Base-by-base conservation (phyloP, 2,113 vertebrate species). In the Hipposideros armiger region DNA sequence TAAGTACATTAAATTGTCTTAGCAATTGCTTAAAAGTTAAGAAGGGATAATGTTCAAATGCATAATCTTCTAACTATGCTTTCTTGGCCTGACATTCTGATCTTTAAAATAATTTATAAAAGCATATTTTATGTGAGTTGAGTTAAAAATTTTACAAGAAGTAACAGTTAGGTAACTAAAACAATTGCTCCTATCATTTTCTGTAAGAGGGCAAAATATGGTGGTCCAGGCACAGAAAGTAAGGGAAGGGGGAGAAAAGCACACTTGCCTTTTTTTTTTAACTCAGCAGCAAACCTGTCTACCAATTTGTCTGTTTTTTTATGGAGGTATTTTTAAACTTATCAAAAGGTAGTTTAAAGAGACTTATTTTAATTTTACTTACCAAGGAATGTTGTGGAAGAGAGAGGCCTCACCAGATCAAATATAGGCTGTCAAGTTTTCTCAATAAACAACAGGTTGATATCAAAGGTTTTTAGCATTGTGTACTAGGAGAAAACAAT, bases 321-420 rank as follows among this genome's bases (percentile, higher is more conserved):
- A 16, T 30, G 3, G 11, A 45, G 6, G 3, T 58, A 32, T 89
- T 56, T 74, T 91, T 30, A 88, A 67, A 56, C 78, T 88, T 80
- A 32, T 94, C 32, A 78, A 64, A 87, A 77, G 67, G 69, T 82
- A 9, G 1, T 72, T 70, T 69, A 20, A 81, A 76, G 4, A 67
- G 56, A 80, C 5, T 36, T 82, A 40, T 78, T 82, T 82, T 82
- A 40, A 83, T 82, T 82, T 96, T 66, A 67, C n/a, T 93, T 95
- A 30, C 56, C 67, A 54, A 74, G 24, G 15, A 58, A 47, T 32
- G 15, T 54, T 92, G 30, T 73, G n/a, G 10, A 83, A 77, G 30
- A 84, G 30, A 84, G 19, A 73, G 17, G 0, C 6, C 14, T 72
- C 26, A 80, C 28, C 8, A 66, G 60, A 87, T 92, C n/a, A 87